These are phyloP conservation scores for Zaprionus africanus DNA, from an alignment of 1,140 invertebrate species.

Conservation along the genomic window DNA sequence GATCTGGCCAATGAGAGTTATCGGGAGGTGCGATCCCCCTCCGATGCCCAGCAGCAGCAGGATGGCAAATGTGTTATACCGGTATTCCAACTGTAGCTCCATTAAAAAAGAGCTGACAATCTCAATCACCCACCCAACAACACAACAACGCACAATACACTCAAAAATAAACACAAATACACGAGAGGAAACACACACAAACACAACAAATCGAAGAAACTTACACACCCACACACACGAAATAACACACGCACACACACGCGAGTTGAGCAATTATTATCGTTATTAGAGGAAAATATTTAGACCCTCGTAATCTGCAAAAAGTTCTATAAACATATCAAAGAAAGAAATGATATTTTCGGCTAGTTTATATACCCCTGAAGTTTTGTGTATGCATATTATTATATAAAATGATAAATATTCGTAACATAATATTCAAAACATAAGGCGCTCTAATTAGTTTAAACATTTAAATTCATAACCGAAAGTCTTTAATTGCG, in stretches of 20 bases:
- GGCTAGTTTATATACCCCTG: too few species aligned
- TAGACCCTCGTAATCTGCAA: too few species aligned
- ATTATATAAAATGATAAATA: too few species aligned
- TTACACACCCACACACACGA: not conserved
- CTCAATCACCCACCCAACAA: slow-evolving; percentile 50
- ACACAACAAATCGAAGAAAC: not conserved
- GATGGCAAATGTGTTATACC: slow-evolving; percentile 76
- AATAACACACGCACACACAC: not conserved
- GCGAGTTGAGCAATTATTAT: not conserved
- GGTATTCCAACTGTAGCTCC: slow-evolving; percentile 72
- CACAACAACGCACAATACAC: slow-evolving; percentile 20
- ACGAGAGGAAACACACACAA: slow-evolving; percentile 4
- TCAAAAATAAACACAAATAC: slow-evolving; percentile 21
- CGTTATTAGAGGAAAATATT: too few species aligned
- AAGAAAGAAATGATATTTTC: too few species aligned
- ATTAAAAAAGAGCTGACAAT: slow-evolving; percentile 37
- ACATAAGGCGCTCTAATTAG: too few species aligned
- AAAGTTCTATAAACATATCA: too few species aligned
- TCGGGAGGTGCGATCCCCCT: slow-evolving; percentile 58
- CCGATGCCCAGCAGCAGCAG: slow-evolving; percentile 50
- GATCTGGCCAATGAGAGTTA: slow-evolving; percentile 70
- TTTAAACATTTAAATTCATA: too few species aligned
- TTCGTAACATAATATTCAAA: too few species aligned
- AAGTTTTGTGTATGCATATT: too few species aligned
- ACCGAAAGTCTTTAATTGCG: too few species aligned